Percentiles rank a stretch among this genome's conserved stretches.
phyloP scores from a whole-genome alignment of 1,140 invertebrate genomes.

The Eulimnadia texana region DNA sequence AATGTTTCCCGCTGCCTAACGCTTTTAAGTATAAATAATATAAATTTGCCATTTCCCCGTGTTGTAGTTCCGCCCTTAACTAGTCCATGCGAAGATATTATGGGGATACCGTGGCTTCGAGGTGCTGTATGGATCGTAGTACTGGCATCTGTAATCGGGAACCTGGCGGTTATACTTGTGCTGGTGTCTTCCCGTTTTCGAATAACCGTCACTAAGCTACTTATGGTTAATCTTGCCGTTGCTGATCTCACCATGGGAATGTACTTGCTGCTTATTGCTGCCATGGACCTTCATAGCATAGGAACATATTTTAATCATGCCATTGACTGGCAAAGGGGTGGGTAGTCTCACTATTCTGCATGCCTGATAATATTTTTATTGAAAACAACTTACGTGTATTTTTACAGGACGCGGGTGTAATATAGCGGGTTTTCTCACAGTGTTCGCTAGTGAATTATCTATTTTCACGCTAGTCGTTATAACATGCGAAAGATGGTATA shows the following conservation, averaged over 20 bases:
- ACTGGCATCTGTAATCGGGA: conserved; percentile 47
- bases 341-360: too few relatives aligned
- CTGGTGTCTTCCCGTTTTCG: conserved; percentile 38
- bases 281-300: conserved; percentile 62
- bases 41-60: not conserved
- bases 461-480: conserved; percentile 74
- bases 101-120: conserved; percentile 62
- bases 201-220: conserved; percentile 60
- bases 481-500: conserved; percentile 74
- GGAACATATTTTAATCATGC: conserved; percentile 79
- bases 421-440: conserved; percentile 70
- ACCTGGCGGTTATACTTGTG: conserved; percentile 63
- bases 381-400: too few relatives aligned
- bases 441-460: conserved; percentile 72
- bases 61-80: not conserved
- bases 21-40: conserved; percentile 59
- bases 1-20: conserved; percentile 63
- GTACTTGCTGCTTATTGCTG: conserved; percentile 68
- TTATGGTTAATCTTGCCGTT: conserved; percentile 74
- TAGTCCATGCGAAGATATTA: conserved; percentile 59
- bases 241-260: conserved; percentile 71
- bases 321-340: conserved; percentile 75
- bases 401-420: conserved; percentile 54
- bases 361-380: too few relatives aligned
- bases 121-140: conserved; percentile 64